These are phyloP conservation scores for Lagodon rhomboides DNA, from an alignment of 2,797 vertebrate genomes.

Conservation along the genomic window DNA sequence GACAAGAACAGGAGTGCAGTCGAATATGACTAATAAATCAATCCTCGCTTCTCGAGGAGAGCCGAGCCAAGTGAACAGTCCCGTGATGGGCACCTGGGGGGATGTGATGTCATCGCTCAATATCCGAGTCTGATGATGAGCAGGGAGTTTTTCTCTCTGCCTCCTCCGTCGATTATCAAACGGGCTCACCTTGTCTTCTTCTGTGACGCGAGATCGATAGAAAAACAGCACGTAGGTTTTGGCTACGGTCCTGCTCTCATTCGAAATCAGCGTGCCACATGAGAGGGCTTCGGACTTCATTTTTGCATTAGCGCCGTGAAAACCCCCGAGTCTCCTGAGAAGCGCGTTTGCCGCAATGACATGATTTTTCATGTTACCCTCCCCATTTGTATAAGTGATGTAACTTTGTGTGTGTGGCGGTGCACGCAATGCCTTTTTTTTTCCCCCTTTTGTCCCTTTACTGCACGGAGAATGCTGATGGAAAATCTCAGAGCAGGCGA, in stretches of 20 bases:
- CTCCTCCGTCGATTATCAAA: conserved; percentile 67
- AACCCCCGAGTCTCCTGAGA: conserved; percentile 37
- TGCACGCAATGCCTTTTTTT: conserved; percentile 85
- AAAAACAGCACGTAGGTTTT: conserved; percentile 58
- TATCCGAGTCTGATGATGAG: conserved; percentile 68
- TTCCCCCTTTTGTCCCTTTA: conserved; percentile 65
- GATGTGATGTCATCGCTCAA: conserved; percentile 71
- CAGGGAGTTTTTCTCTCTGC: conserved; percentile 64
- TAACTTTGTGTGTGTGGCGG: conserved; percentile 80
- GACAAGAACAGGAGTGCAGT: conserved; percentile 46
- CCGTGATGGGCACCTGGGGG: conserved; percentile 50
- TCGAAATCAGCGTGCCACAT: conserved; percentile 55
- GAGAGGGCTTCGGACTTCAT: conserved; percentile 54
- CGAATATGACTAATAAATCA: conserved; percentile 57
- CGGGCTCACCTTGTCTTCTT: conserved; percentile 63
- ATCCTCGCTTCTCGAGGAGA: conserved; percentile 34
- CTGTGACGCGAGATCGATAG: conserved; percentile 60
- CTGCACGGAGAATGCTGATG: conserved; percentile 77
- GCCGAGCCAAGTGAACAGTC: conserved; percentile 55
- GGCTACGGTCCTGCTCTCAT: conserved; percentile 42
- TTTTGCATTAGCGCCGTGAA: conserved; percentile 66
- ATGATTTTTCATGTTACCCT: conserved; percentile 33
- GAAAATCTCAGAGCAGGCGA: conserved; percentile 85
- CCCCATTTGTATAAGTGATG: conserved; percentile 70
- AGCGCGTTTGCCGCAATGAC: conserved; percentile 19